Evolutionary conservation across 2,797 vertebrate genomes (phyloP), one percentile per base, ranked within the genome.

Genomic region (Cyclura pinguis): DNA sequence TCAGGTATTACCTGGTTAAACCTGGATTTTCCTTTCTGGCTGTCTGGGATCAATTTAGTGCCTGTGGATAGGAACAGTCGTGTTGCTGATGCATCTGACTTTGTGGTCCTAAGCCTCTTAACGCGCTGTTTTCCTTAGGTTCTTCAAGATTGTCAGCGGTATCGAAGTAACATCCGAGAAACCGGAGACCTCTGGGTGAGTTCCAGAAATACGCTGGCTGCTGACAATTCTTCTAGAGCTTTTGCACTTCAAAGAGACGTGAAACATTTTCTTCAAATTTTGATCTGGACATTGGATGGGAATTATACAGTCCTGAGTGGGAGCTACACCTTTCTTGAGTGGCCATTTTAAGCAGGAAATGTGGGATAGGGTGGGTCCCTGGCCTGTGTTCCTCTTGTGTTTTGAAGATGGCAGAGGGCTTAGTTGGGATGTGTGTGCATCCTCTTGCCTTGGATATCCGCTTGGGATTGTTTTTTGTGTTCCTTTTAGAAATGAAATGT

Each of bases 141-240:
- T 86, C 97, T 99, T 42, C 98, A 99, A n/a, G 99, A 99, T 95
- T 99, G 98, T 92, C 98, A 98, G 97, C 98, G 99, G 90, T 99
- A 99, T 94, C 98, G 98, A 94, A 97, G 98, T 92, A 98, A 98
- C 94, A 96, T 99, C 27, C 97, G 98, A 69, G 99, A 99, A 96
- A 96, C 97, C 0, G 99, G 99, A 4, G 96, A 98, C 77, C 93
- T 99, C 72, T 99, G 99, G 99, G 99, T 99, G 95, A 98, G 98
- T 97, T 47, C 29, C 0, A 5, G 18, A n/a, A 35, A 29, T 10
- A 3, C 16, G 2, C 62, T 52, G 27, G 32, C 29, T 12, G 4
- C 10, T 22, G 1, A 24, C 6, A 42, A 52, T 81, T 22, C 27
- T 62, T 47, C 1, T 7, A 47, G 50, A 47, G 12, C 59, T 1